Evolutionary conservation across 2,888 invertebrate species (phyloP).

Genomic region (Neocrepidodera transversa): DNA sequence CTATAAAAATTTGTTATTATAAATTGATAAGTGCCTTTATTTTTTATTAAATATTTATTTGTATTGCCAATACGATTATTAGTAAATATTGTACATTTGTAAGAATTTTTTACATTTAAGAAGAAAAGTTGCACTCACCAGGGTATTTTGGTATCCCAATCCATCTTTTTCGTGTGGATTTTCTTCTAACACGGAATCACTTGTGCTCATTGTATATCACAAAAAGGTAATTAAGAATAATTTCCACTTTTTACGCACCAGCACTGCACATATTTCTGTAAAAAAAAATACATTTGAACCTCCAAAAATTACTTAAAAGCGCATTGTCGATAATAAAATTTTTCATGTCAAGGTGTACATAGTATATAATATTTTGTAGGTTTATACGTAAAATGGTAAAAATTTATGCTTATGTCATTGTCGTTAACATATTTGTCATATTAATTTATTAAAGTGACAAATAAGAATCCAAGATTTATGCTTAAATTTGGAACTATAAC

Average conservation of each 20-base stretch:
- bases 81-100: too few species aligned
- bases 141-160: slow-evolving; percentile 65
- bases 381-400: too few species aligned
- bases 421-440: too few species aligned
- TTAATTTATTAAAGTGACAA: too few species aligned
- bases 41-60: too few species aligned
- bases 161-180: slow-evolving; percentile 67
- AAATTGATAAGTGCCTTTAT: too few species aligned
- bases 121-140: slow-evolving; percentile 56
- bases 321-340: background rate
- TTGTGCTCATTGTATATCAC: background rate
- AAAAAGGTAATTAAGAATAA: background rate
- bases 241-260: background rate
- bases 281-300: background rate
- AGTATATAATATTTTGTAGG: background rate
- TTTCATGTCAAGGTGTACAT: background rate
- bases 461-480: too few species aligned
- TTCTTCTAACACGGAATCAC: slow-evolving; percentile 34
- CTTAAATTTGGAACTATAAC: too few species aligned
- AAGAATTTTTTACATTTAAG: too few species aligned
- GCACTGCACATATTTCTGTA: background rate
- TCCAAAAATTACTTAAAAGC: background rate
- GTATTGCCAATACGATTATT: too few species aligned
- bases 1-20: too few species aligned
- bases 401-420: too few species aligned